Conservation (phyloP, 2,113 vertebrate genomes). For the Corythornis vintsioides region DNA sequence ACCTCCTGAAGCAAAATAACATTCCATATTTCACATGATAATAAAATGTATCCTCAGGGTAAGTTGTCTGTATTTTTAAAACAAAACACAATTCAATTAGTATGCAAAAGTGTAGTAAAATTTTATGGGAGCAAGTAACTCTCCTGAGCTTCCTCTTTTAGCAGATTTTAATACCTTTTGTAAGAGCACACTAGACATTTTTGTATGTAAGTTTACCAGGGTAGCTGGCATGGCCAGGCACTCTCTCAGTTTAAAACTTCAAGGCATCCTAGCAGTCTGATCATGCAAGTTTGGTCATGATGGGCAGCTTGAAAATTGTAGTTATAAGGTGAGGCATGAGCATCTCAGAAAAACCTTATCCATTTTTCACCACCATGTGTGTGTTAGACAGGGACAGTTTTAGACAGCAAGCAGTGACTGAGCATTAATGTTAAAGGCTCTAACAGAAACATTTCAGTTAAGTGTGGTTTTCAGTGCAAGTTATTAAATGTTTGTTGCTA, state of each 20-base stretch:
- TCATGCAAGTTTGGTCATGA: background rate
- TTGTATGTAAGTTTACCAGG: background rate
- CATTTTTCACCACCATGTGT: background rate
- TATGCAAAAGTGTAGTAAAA: constrained; percentile 22
- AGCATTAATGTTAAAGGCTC: background rate
- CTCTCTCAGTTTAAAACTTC: background rate
- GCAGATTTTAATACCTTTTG: constrained; percentile 29
- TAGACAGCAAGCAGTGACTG: background rate
- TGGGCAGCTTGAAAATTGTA: background rate
- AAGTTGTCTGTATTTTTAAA: constrained; percentile 63
- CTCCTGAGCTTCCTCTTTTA: constrained; percentile 37
- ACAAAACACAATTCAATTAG: constrained; percentile 67
- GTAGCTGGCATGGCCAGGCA: background rate
- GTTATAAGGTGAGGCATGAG: background rate
- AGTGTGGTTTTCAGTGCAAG: background rate
- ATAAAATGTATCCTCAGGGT: constrained; percentile 66
- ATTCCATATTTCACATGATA: constrained; percentile 63
- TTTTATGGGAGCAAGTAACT: constrained; percentile 53
- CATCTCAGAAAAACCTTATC: background rate
- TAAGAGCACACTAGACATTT: background rate
- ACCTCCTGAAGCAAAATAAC: constrained; percentile 68
- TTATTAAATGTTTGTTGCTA: background rate
- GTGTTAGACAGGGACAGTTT: background rate
- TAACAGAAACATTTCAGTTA: background rate
- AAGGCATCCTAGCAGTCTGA: background rate